A percentile compares a stretch with the other conserved stretches of the same genome.
These are phyloP conservation scores for Psilanteris sp. DNA, from an alignment of 1,140 invertebrate genomes.

Conservation along the genomic window DNA sequence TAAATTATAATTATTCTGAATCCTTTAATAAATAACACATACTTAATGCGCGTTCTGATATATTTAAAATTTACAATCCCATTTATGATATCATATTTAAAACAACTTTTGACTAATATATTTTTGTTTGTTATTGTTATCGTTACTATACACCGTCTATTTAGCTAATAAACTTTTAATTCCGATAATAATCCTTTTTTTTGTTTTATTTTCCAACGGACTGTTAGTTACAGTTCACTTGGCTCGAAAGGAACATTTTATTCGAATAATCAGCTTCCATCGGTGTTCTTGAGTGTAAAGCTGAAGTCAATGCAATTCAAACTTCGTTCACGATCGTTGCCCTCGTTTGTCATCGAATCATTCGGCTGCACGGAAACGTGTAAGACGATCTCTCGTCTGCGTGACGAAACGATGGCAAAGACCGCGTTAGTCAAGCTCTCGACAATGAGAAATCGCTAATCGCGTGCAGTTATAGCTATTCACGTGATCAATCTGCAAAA, in stretches of 20 bases:
- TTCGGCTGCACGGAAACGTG: slow-evolving; percentile 52
- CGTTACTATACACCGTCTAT: too few relatives aligned
- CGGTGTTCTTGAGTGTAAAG: slow-evolving; percentile 47
- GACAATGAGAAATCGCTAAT: slow-evolving; percentile 54
- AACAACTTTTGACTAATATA: too few relatives aligned
- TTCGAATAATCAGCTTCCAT: slow-evolving; percentile 53
- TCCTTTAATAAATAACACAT: too few relatives aligned
- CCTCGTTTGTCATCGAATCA: slow-evolving; percentile 60
- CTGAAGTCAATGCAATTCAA: slow-evolving; percentile 54
- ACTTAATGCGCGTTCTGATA: too few relatives aligned
- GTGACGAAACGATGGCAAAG: slow-evolving; percentile 59
- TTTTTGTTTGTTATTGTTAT: too few relatives aligned
- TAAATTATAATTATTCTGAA: too few relatives aligned
- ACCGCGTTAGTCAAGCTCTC: slow-evolving; percentile 54
- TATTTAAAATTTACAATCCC: too few relatives aligned
- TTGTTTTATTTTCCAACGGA: slow-evolving; percentile 13
- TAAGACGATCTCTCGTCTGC: slow-evolving; percentile 59
- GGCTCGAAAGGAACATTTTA: slow-evolving; percentile 42
- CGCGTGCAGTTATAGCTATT: slow-evolving; percentile 45
- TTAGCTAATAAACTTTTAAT: slow-evolving; percentile 16
- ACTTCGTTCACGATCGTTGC: slow-evolving; percentile 56
- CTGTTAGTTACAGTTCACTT: slow-evolving; percentile 51
- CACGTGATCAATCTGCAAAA: slow-evolving; percentile 26
- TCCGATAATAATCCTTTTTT: slow-evolving; percentile 17
- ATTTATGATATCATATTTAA: too few relatives aligned